Evolutionary conservation across 1,140 invertebrate species (phyloP).

Genomic region (Euura saliciscinereae): DNA sequence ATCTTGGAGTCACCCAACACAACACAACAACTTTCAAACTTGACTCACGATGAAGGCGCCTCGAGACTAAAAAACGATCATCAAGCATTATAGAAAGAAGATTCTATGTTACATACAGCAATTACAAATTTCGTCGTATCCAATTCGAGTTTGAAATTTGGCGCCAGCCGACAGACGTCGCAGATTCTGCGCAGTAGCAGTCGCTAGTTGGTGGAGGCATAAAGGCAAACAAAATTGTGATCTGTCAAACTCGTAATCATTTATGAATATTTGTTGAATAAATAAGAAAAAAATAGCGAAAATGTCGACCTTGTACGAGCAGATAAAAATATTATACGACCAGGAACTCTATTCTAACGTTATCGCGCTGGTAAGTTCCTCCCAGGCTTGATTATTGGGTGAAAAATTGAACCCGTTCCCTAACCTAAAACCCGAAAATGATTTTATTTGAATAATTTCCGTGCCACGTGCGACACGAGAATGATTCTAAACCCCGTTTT

Average conservation of each 20-base stretch:
- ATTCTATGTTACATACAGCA: too few species aligned
- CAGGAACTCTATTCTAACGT: conserved; percentile 66
- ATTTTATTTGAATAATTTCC: not conserved
- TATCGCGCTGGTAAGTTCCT: conserved; percentile 58
- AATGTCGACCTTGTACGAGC: conserved; percentile 62
- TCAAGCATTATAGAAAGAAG: too few species aligned
- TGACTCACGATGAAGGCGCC: too few species aligned
- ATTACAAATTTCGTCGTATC: too few species aligned
- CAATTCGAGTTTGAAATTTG: not conserved
- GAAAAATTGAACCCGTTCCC: conserved; percentile 1
- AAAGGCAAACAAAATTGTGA: not conserved
- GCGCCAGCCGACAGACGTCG: not conserved
- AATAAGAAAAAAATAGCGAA: conserved; percentile 17
- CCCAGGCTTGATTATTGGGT: conserved; percentile 13
- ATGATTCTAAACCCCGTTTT: conserved; percentile 17
- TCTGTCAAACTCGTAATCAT: not conserved
- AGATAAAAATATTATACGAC: conserved; percentile 65
- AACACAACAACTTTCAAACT: too few species aligned
- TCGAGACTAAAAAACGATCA: too few species aligned
- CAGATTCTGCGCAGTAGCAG: not conserved
- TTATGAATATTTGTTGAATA: not conserved
- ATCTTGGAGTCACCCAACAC: too few species aligned
- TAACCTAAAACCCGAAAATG: conserved; percentile 11
- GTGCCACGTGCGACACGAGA: too few species aligned
- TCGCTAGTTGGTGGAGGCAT: not conserved